These are phyloP conservation scores for Merodon equestris DNA, from an alignment of 2,888 invertebrate species.

Conservation along the genomic window DNA sequence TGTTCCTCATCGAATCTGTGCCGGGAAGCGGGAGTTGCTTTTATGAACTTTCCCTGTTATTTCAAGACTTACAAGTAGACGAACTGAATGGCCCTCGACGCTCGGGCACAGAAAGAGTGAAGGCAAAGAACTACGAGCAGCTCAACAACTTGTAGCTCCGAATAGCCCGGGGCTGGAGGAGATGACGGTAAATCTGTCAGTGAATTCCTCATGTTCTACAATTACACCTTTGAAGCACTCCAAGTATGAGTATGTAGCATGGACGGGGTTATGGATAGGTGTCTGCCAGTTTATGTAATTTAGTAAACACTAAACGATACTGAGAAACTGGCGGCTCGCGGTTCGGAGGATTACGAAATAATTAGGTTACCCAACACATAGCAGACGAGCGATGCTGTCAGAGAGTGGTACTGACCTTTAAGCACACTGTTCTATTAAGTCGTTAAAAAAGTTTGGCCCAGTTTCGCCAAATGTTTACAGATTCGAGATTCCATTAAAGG, in stretches of 20 bases:
- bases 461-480: slow-evolving; percentile 31
- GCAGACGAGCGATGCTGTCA: slow-evolving; percentile 1
- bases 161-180: slow-evolving; percentile 1
- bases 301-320: slow-evolving; percentile 35
- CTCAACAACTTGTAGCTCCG: slow-evolving; percentile 57
- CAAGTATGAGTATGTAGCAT: too few species aligned
- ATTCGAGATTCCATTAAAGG: not conserved
- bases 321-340: slow-evolving; percentile 2
- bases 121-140: slow-evolving; percentile 19
- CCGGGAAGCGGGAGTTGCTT: slow-evolving; percentile 2
- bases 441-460: slow-evolving; percentile 43
- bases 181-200: slow-evolving; percentile 61
- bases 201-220: slow-evolving; percentile 49
- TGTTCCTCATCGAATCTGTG: too few species aligned
- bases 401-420: slow-evolving; percentile 47
- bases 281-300: slow-evolving; percentile 58
- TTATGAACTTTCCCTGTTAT: slow-evolving; percentile 61
- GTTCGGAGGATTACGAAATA: slow-evolving; percentile 40
- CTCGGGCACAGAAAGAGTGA: slow-evolving; percentile 35
- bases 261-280: slow-evolving; percentile 23
- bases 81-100: slow-evolving; percentile 53
- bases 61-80: slow-evolving; percentile 12
- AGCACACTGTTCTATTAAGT: slow-evolving; percentile 4
- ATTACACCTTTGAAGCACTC: slow-evolving; percentile 41
- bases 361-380: slow-evolving; percentile 24